These are phyloP conservation scores for Sebastes elongatus DNA, from an alignment of 2,797 vertebrate species.

Conservation along the genomic window DNA sequence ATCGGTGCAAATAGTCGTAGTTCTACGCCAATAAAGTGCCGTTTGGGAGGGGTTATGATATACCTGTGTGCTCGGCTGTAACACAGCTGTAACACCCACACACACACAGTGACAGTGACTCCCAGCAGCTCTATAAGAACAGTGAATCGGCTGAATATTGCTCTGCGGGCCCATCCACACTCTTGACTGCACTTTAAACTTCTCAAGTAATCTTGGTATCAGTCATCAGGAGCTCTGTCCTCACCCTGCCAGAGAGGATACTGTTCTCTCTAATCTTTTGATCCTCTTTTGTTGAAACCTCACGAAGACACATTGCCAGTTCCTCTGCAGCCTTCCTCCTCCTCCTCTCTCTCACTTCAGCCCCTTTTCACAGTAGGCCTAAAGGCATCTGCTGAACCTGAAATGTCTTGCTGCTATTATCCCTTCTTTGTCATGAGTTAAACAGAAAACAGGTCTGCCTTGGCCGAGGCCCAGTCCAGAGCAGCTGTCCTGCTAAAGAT, in stretches of 20 bases:
- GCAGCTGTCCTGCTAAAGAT: slow-evolving; percentile 70
- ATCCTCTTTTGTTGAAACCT: slow-evolving; percentile 74
- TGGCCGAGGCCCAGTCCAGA: slow-evolving; percentile 42
- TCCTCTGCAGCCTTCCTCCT: not conserved
- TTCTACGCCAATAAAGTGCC: not conserved
- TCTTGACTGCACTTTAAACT: slow-evolving; percentile 40
- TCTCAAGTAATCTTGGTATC: slow-evolving; percentile 52
- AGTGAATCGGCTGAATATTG: not conserved
- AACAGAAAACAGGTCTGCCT: slow-evolving; percentile 59
- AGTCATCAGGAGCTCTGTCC: slow-evolving; percentile 49
- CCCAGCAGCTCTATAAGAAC: not conserved
- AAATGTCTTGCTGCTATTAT: slow-evolving; percentile 47
- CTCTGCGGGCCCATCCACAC: not conserved
- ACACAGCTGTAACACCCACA: not conserved
- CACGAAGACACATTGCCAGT: slow-evolving; percentile 37
- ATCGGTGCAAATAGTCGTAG: not conserved
- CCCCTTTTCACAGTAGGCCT: slow-evolving; percentile 22
- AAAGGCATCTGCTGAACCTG: slow-evolving; percentile 56
- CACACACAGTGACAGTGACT: not conserved
- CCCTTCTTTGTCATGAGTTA: slow-evolving; percentile 54
- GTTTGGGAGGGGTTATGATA: not conserved
- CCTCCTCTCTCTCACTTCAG: not conserved
- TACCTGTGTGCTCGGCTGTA: not conserved
- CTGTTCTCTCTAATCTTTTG: slow-evolving; percentile 69
- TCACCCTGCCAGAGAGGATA: slow-evolving; percentile 52